Base-by-base conservation (phyloP, 2,888 invertebrate species). In the Protophormia terraenovae region DNA sequence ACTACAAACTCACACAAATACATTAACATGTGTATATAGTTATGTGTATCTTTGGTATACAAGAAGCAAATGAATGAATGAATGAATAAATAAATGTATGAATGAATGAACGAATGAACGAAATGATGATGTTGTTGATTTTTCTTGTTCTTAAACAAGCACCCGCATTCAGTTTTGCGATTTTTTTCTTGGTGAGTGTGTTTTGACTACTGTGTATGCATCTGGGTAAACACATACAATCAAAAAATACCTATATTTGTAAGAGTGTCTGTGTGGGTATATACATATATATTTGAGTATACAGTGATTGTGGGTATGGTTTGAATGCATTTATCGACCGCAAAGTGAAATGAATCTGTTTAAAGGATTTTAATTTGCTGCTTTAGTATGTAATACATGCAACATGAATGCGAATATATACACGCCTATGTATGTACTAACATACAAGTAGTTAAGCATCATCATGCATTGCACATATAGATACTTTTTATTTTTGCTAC, bases 281-380 rank as follows among this genome's bases (percentile, higher is more conserved):
- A n/a, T n/a, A n/a, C n/a, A n/a, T n/a, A n/a, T n/a, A n/a, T n/a
- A 27, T 38, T n/a, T 38, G n/a, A 45, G 62, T 67, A 32, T 41
- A 67, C 53, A 53, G 45, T 53, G 67, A 67, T 77, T 81, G 73
- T 75, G 81, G 77, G 67, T 81, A 78, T 66, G 53, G 69, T 75
- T 76, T 76, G 71, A 82, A 83, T 90, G 91, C 89, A 89, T 90
- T 90, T 89, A 90, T 89, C 89, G 90, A 90, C 90, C 89, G 89
- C 90, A 90, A 89, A 90, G 87, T 87, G 87, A 87, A 90, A 91
- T 90, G 90, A 90, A 90, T 91, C 90, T 89, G 89, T 89, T 91
- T 90, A 90, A 90, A 88, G 88, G 91, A 90, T 90, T 90, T 90
- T 90, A 89, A 90, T 90, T 84, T 86, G 77, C 76, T 84, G 69